Base-by-base conservation (phyloP, 1,140 invertebrate species). In the Venturia canescens region DNA sequence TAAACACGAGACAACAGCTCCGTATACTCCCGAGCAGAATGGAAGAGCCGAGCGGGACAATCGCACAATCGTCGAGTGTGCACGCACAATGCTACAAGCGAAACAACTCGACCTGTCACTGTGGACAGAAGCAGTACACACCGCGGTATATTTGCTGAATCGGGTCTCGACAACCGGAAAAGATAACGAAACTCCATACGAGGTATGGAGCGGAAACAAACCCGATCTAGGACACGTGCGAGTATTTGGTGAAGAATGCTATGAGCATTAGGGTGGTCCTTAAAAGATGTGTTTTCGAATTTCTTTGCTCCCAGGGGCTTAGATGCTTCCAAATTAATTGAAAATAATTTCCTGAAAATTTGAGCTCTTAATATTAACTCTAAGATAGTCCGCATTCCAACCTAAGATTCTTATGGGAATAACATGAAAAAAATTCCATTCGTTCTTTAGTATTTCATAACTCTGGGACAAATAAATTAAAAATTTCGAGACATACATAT, bases 141-240 rank as follows among this genome's bases (percentile, higher is more conserved):
- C 79, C 9, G 29, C 82, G 0, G 80, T 63, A 7, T 84, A 85
- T 31, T 21, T 82, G 16, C 60, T 26, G 3, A 63, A 63, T 15
- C 4, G 74, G 27, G 78, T 23, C 21, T 69, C 50, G 3, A 34
- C 75, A 34, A 79, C 5, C 27, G 21, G 38, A n/a, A 60, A 23
- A 3, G 23, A 29, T 27, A 60, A 23, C 1, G n/a, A 83, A 80
- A 87, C 86, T 27, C 87, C 87, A 48, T 84, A 82, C 66, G 83
- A 88, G 78, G 13, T 82, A 11, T 89, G 87, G 86, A 50, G 83
- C 70, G 81, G 75, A 53, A 83, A 79, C 74, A 85, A 84, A 44
- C 78, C 82, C 7, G 6, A 82, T 72, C 15, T 87, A 70, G 84
- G 84, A 50, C 78, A 87, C 77, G 82, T 86, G 26, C 86, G 70